Base-by-base conservation (phyloP, 2,797 vertebrate species). In the Chromobotia macracanthus region DNA sequence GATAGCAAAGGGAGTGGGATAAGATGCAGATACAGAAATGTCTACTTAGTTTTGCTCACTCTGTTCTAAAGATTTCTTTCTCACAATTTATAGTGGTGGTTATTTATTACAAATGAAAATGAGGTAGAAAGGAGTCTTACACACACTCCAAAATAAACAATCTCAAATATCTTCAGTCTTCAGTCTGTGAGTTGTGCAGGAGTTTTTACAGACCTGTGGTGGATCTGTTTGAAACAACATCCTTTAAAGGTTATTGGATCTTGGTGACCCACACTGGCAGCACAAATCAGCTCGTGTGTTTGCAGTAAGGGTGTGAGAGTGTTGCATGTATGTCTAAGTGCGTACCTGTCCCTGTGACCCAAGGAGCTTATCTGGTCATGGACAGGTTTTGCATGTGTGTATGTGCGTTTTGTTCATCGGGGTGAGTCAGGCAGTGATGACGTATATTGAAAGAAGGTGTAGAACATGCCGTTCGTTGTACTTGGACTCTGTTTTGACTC, bases 211-310 rank as follows among this genome's bases (percentile, higher is more conserved):
- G 28, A 60, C 25, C 83, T 71, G 71, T 15, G 70, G 78, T 77
- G 13, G 78, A 80, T 84, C 78, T 80, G 21, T 75, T 68, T 72
- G 64, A 48, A 67, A 61, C 16, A 16, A 60, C 44, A 82, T 75
- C 35, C 71, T 72, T 65, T 21, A 25, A 50, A 58, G 75, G 28
- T 81, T 65, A 25, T 68, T 61, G 18, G 15, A 38, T 84, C 67
- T 65, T 13, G 11, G 0, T 64, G 41, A 13, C 3, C n/a, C 41
- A 35, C 38, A 48, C 10, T 8, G n/a, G 74, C 13, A 3, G 19
- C 19, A 13, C 41, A 71, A 67, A 28, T 67, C 16, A n/a, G 2
- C 41, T 69, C 13, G 19, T 60, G 19, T 61, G 19, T 77, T 70
- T 70, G 44, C 19, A 70, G 31, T 69, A 67, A 53, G 44, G 38